Evolutionary conservation across 37 sponge, comb jelly and placozoan species (phyloP).

Genomic region (Geodia barretti): DNA sequence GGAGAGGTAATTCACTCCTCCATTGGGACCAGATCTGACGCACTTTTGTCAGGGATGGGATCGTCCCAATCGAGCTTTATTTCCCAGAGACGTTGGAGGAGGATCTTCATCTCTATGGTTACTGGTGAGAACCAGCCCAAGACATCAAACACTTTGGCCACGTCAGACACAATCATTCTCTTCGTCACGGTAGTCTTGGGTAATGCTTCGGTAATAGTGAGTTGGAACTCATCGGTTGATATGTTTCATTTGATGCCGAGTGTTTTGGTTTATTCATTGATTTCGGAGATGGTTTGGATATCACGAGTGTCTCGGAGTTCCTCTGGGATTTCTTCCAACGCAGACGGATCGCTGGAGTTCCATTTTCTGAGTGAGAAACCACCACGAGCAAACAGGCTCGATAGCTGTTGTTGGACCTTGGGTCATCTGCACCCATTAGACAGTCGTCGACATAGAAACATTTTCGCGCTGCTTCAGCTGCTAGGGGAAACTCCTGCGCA

Average conservation of each 20-base stretch:
- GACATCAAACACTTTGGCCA: constrained; percentile 37
- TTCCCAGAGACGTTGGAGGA: constrained; percentile 41
- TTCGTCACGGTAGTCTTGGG: not conserved
- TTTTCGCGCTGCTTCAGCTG: constrained; percentile 25
- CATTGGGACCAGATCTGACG: constrained; percentile 22
- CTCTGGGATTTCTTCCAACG: constrained; percentile 23
- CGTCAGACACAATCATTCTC: constrained; percentile 22
- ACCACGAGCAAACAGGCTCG: constrained; percentile 24
- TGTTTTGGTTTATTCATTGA: constrained; percentile 16
- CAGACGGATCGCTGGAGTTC: constrained; percentile 31
- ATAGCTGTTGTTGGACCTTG: constrained; percentile 22
- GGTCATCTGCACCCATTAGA: constrained; percentile 29
- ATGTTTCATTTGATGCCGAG: constrained; percentile 36
- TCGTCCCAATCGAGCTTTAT: constrained; percentile 34
- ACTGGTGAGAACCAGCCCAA: constrained; percentile 16
- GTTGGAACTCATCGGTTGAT: constrained; percentile 13
- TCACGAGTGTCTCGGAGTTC: constrained; percentile 39
- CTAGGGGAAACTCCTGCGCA: constrained; percentile 31
- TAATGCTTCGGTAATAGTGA: constrained; percentile 4
- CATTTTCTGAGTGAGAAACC: constrained; percentile 36
- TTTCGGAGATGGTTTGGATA: constrained; percentile 24
- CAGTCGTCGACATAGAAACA: constrained; percentile 40
- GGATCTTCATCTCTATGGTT: constrained; percentile 36
- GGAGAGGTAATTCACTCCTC: constrained; percentile 13
- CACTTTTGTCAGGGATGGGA: constrained; percentile 12